Conservation (phyloP, 2,113 vertebrate species). For the Calidris pugnax region DNA sequence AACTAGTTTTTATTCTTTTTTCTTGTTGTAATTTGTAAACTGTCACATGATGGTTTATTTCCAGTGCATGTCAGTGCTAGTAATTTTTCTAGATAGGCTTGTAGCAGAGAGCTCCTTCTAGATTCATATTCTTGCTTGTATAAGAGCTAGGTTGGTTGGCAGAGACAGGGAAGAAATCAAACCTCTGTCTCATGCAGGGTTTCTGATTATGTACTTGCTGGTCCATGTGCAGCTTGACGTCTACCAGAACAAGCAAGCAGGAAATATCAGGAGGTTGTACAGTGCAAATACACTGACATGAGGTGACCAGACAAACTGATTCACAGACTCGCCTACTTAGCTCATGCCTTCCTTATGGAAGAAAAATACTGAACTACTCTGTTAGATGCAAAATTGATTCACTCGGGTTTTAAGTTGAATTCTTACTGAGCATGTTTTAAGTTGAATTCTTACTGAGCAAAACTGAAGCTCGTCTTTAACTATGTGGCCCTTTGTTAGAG, state of each 20-base stretch:
- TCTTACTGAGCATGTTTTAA: not conserved
- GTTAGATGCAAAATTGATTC: not conserved
- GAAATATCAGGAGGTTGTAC: not conserved
- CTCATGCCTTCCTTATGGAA: not conserved
- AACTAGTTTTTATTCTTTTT: not conserved
- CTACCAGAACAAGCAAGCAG: not conserved
- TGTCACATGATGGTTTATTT: not conserved
- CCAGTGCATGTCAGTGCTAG: not conserved
- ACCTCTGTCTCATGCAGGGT: not conserved
- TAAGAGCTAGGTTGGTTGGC: not conserved
- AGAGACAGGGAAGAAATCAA: not conserved
- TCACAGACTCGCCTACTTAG: not conserved
- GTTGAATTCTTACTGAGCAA: not conserved
- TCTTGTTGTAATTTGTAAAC: not conserved
- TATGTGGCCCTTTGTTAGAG: not conserved
- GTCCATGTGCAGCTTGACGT: accelerated
- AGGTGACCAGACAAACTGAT: not conserved
- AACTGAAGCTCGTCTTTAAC: not conserved
- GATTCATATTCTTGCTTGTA: not conserved
- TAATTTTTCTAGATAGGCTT: not conserved
- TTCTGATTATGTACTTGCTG: not conserved
- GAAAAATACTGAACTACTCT: not conserved
- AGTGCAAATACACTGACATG: not conserved
- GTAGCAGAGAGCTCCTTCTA: not conserved
- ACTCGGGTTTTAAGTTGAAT: not conserved